Base-by-base conservation (phyloP, 2,888 invertebrate genomes). In the Lamproptera curius region DNA sequence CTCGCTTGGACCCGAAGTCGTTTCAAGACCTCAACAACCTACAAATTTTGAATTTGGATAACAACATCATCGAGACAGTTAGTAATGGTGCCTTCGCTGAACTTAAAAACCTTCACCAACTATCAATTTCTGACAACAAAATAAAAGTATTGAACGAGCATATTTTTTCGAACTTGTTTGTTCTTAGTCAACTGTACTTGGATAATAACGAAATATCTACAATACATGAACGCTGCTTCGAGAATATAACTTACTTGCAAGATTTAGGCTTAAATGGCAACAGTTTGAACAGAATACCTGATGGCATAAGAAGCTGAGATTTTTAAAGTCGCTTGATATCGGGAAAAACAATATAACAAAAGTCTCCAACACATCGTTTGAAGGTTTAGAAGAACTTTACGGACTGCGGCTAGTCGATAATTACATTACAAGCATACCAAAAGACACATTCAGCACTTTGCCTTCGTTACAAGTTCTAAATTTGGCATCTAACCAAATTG, bases 361-460 rank as follows among this genome's bases (percentile, higher is more conserved):
- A 48, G 89, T 96, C 52, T 89, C 88, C n/a, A 93, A 93, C 68
- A 89, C 91, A 28, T 93, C 94, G 16, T 94, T 96, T 67, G 90
- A 90, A 60, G 94, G 94, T 0, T 78, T 96, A 54, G 90, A 91
- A 66, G 91, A 93, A 54, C 87, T 97, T 6, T 92, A 92, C 63
- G 93, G 94, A 1, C 79, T 97, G 17, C 89, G 95, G 26, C 79
- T 96, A 51, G 94, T 95, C 38, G 93, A 94, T 70, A 96, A 96
- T 80, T 91, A 91, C 63, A 91, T 93, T 55, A 90, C 89, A 55
- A 93, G 91, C 70, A 90, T 93, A 67, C 92, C 93, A 33, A 91
- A 91, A 67, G 94, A 92, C 57, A 92, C 92, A 55, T 94, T 95
- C 67, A 90, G 91, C 52, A 90, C 92, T 28, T 74, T 95, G 57